Evolutionary conservation across 1,140 invertebrate genomes (phyloP), one percentile per base, ranked within the genome.

Genomic region (Diachasma alloeum): DNA sequence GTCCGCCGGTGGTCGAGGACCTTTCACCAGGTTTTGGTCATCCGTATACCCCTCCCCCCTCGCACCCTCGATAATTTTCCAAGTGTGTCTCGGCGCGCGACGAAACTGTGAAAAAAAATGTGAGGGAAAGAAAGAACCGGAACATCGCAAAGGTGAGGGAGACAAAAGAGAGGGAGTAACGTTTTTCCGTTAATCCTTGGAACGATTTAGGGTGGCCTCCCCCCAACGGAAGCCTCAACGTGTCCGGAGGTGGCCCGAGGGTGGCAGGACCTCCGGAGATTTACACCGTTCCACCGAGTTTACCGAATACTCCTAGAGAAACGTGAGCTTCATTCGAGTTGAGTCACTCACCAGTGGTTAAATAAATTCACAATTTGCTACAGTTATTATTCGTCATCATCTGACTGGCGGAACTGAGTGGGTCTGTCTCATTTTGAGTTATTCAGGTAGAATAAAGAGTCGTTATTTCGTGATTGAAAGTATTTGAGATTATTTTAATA

Each of bases 351-450:
- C 31, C 31, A 31, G 39, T 10, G 39, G 9, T 11, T 80, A 82
- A 86, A 84, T 86, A 84, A 68, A 68, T 37, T 68, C 1, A 37
- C 81, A 63, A 83, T 87, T 84, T 71, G 87, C 86, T 86, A 83
- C 84, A 82, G 84, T 86, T 87, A 86, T 88, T 87, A 88, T 88
- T 87, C 81, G 81, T 87, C 84, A 84, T 85, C 81, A 85, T 85
- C 82, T 53, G 79, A 82, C 82, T 83, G 77, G 75, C 86, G 83
- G 86, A 81, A 85, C 86, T 26, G 31, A 31, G 31, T 31, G 31
- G 31, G 31, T 31, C 6, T 6, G 31, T 6, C 31, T 31, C 31
- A 31, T 31, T 31, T 31, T 31, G 31, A 31, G 31, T 31, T 31
- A 31, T 31, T 31, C 2, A 31, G 31, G 31, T n/a, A n/a, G n/a